Conservation (phyloP, 2,113 vertebrate genomes). For the Cichladusa arquata region DNA sequence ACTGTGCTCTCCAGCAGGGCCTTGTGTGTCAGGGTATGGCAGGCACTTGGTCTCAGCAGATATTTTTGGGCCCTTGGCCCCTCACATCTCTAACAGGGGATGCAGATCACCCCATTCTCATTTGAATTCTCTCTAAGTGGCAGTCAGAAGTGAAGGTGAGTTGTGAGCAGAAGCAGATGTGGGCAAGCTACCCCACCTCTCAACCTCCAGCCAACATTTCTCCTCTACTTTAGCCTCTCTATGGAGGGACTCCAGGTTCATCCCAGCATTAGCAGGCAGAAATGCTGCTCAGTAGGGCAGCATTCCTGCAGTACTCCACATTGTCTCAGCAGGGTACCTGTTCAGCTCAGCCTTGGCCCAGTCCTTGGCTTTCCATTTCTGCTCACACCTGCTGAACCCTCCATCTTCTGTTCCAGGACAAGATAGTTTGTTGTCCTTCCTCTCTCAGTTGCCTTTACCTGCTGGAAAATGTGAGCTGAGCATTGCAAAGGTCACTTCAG, state of each 20-base stretch:
- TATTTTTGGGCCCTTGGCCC: background rate
- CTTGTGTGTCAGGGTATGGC: background rate
- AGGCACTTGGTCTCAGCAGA: background rate
- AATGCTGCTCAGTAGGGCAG: background rate
- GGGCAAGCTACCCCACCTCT: background rate
- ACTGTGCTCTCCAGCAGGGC: background rate
- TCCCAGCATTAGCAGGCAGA: background rate
- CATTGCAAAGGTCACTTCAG: background rate
- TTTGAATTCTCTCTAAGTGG: background rate
- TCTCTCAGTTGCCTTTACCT: background rate
- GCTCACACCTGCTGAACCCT: background rate
- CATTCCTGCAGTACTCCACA: background rate
- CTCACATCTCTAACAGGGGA: background rate
- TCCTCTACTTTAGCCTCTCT: background rate
- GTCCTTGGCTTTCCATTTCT: background rate
- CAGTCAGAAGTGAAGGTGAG: background rate
- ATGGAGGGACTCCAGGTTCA: background rate
- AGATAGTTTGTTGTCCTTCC: background rate
- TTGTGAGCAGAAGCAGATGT: background rate
- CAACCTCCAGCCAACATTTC: background rate
- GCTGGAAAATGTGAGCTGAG: background rate
- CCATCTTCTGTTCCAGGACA: background rate
- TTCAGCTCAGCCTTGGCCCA: background rate
- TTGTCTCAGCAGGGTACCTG: background rate
- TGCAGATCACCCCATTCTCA: background rate